Conservation (phyloP, 2,113 vertebrate genomes). For the Martes martes region DNA sequence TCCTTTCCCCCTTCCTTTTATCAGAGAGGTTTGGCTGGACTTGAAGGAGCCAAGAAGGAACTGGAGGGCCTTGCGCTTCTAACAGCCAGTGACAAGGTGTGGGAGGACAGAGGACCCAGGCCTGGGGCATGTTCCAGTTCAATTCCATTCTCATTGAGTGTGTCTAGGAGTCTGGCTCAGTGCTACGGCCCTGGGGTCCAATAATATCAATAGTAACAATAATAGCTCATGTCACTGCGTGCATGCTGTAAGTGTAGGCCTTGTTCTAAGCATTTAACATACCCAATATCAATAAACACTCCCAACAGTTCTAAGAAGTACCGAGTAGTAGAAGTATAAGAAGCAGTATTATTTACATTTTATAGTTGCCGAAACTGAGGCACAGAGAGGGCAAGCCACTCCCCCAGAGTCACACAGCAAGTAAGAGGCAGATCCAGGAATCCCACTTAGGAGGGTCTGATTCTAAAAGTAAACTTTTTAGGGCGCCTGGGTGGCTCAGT, state of each 20-base stretch:
- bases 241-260: not conserved
- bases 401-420: not conserved
- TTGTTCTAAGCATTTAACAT: not conserved
- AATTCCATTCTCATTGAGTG: not conserved
- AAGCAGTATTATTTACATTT: not conserved
- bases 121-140: not conserved
- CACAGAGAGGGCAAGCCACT: not conserved
- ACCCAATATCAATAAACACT: not conserved
- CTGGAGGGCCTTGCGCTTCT: slow-evolving; percentile 65
- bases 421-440: not conserved
- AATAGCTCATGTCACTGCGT: not conserved
- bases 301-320: not conserved
- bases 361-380: not conserved
- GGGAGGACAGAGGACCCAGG: slow-evolving; percentile 66
- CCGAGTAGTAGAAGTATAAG: not conserved
- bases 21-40: slow-evolving; percentile 76
- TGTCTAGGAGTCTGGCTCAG: not conserved
- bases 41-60: slow-evolving; percentile 75
- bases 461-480: not conserved
- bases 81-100: slow-evolving; percentile 67
- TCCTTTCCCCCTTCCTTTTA: slow-evolving; percentile 66
- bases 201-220: not conserved
- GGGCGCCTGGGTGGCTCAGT: too few species aligned
- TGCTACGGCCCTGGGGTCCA: not conserved
- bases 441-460: not conserved